Conservation (phyloP, 2,888 invertebrate species). For the Anorthoa munda region DNA sequence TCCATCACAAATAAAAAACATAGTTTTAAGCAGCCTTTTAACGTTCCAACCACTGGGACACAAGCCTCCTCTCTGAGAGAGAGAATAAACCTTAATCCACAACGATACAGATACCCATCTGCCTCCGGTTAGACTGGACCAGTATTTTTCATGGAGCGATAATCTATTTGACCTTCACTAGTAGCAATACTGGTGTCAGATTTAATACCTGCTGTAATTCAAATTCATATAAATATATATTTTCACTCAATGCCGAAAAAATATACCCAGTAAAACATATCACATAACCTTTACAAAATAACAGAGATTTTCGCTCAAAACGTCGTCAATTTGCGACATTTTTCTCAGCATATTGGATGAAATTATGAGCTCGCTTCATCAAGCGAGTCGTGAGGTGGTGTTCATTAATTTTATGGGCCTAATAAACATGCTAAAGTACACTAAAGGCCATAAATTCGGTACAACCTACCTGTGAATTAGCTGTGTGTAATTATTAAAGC, state of each 20-base stretch:
- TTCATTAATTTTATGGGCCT: constrained; percentile 79
- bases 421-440: constrained; percentile 75
- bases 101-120: no score
- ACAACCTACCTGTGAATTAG: constrained; percentile 66
- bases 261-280: constrained; percentile 28
- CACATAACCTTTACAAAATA: constrained; percentile 33
- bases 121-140: no score
- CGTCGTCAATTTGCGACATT: constrained; percentile 56
- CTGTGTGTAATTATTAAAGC: constrained; percentile 63
- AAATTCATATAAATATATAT: constrained; percentile 11
- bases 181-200: no score
- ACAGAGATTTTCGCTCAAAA: constrained; percentile 36
- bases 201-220: no score
- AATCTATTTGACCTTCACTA: no score
- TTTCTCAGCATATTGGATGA: constrained; percentile 58
- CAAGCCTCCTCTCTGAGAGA: no score
- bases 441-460: constrained; percentile 63
- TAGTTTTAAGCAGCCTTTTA: no score
- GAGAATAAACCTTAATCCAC: no score
- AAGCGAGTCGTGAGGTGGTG: constrained; percentile 58
- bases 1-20: no score
- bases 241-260: constrained; percentile 44
- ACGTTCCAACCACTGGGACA: no score
- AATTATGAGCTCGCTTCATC: constrained; percentile 67
- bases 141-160: no score